Base-by-base conservation (phyloP, 2,113 vertebrate genomes). In the Tonatia bakeri region DNA sequence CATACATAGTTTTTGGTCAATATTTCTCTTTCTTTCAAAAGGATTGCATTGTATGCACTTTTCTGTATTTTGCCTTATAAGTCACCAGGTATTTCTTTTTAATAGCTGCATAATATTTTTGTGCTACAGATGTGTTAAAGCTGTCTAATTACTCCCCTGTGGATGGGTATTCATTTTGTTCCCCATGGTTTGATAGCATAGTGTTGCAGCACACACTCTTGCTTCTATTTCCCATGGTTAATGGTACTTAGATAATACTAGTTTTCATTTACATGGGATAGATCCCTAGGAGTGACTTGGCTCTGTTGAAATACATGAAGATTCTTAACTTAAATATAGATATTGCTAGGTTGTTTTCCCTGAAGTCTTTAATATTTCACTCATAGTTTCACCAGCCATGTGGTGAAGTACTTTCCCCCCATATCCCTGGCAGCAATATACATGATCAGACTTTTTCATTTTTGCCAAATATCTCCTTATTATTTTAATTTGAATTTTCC, bases 401-500 rank as follows among this genome's bases (percentile, higher is more conserved):
- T 33, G 38, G 59, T 45, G 28, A 80, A 67, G 17, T 38, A 38
- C 31, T 64, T 54, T 52, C 28, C 31, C 2, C 0, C 17, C 17
- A 40, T 31, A 59, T 81, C 36, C 20, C 81, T 94, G 73, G 52
- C 13, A 82, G 43, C 72, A 89, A 36, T 87, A 67, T 20, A 28
- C 17, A 64, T 43, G 72, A 81, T 79, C 11, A 61, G 28, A 40
- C 28, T 73, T 94, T 88, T 83, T 67, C n/a, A 92, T 77, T 77
- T 96, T 72, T 91, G 50, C 52, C 31, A 67, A 61, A 36, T 38
- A 81, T 89, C 38, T 82, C 26, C 36, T 93, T 85, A 76, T 54
- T 84, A 83, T 80, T 93, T 90, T 85, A 95, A 92, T 82, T 90
- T 85, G 3, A 94, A 94, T 84, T 96, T 88, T 92, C 85, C 47